These are phyloP conservation scores for Xylophagus ater DNA, from an alignment of 2,888 invertebrate genomes.

Conservation along the genomic window DNA sequence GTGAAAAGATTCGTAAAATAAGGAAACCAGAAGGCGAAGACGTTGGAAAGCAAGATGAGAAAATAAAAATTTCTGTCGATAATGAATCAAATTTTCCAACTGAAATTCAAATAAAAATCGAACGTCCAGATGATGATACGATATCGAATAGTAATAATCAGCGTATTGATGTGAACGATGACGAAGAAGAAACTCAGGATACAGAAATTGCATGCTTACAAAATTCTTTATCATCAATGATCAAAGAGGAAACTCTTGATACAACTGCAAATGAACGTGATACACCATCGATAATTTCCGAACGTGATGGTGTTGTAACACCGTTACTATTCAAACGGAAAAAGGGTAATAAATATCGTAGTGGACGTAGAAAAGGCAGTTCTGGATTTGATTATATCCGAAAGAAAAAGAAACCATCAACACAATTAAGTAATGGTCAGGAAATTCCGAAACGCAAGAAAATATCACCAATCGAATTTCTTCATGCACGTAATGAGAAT, in stretches of 20 bases:
- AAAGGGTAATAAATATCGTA: conserved; percentile 24
- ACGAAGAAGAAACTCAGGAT: conserved; percentile 25
- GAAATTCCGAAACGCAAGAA: conserved; percentile 35
- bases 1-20: conserved; percentile 15
- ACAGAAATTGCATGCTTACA: conserved; percentile 32
- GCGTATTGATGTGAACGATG: conserved; percentile 12
- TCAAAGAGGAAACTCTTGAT: conserved; percentile 36
- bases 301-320: conserved; percentile 15
- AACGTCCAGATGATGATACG: conserved; percentile 12
- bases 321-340: conserved; percentile 21
- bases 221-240: conserved; percentile 39
- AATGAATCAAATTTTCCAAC: too few species aligned
- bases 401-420: conserved; percentile 69
- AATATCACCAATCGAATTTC: conserved; percentile 15
- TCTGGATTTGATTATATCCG: conserved; percentile 71
- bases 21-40: conserved; percentile 3
- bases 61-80: neutral
- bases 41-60: neutral
- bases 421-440: conserved; percentile 40
- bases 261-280: conserved; percentile 31
- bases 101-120: conserved; percentile 11
- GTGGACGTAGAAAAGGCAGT: conserved; percentile 32
- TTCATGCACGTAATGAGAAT: conserved; percentile 30
- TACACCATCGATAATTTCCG: conserved; percentile 24
- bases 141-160: too few species aligned